These are phyloP conservation scores for Tridacna crocea DNA, from an alignment of 2,888 invertebrate species.

Conservation along the genomic window DNA sequence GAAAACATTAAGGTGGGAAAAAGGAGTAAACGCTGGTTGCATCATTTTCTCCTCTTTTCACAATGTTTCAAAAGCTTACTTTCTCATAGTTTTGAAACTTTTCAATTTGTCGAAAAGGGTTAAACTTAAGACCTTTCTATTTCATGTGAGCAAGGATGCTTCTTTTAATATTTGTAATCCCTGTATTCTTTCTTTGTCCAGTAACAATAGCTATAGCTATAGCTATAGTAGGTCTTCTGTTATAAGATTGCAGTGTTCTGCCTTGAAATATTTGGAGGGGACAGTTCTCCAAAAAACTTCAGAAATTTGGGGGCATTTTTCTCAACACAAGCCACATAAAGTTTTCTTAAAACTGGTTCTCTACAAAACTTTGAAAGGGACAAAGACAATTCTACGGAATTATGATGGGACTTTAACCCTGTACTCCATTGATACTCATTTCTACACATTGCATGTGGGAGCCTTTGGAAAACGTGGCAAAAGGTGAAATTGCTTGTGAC, in stretches of 20 bases:
- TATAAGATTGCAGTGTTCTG: not conserved
- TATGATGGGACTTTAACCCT: no score
- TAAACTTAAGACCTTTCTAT: conserved; percentile 7
- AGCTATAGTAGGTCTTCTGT: not conserved
- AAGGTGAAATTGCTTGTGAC: no score
- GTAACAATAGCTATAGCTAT: not conserved
- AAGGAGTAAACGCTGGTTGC: no score
- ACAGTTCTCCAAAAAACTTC: not conserved
- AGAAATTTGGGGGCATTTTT: not conserved
- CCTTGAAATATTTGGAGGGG: not conserved
- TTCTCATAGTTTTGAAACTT: no score
- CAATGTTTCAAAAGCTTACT: no score
- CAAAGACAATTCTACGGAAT: no score
- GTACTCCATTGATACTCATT: no score
- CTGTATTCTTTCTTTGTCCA: conserved; percentile 7
- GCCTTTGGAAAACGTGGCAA: no score
- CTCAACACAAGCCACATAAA: not conserved
- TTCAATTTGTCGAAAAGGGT: no score
- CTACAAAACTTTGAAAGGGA: not conserved
- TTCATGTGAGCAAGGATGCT: conserved; percentile 20
- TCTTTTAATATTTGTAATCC: conserved; percentile 12
- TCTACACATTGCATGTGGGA: no score
- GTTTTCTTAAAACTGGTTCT: not conserved
- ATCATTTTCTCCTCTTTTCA: no score
- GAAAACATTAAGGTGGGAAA: no score